Percentiles rank a stretch among this genome's conserved stretches.
Conservation (phyloP, 64 coral and sea anemone genomes). For the Cladopsammia gracilis region DNA sequence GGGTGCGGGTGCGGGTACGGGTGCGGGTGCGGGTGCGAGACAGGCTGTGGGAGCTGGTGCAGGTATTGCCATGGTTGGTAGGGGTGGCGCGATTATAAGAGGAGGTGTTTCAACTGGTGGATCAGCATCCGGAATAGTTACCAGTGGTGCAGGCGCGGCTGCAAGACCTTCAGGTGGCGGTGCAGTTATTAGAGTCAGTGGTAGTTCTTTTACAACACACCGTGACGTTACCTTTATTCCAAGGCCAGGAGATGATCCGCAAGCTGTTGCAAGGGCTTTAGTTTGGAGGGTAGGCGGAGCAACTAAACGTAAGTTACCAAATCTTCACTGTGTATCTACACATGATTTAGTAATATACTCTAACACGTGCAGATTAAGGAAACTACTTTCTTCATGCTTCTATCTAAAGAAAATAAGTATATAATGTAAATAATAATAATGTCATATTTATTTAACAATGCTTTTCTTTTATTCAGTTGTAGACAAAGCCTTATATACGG, state of each 20-base stretch:
- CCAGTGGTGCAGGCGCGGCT: neutral
- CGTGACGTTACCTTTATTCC: conserved; percentile 31
- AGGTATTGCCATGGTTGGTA: neutral
- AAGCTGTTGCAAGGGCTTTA: conserved; percentile 27
- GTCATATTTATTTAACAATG: too few relatives aligned
- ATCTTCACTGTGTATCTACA: too few relatives aligned
- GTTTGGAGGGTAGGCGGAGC: conserved; percentile 50
- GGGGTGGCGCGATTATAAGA: neutral
- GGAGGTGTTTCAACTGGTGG: neutral
- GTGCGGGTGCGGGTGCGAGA: neutral
- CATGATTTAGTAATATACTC: too few relatives aligned
- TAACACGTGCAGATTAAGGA: too few relatives aligned
- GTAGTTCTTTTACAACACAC: neutral
- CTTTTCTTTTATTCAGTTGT: conserved; percentile 58
- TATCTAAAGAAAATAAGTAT: too few relatives aligned
- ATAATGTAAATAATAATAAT: too few relatives aligned
- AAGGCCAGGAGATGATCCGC: conserved; percentile 36
- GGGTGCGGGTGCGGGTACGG: neutral
- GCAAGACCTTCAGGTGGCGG: neutral
- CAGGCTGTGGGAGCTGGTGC: neutral
- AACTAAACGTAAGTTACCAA: conserved; percentile 52
- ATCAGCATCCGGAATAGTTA: neutral
- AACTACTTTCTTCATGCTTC: too few relatives aligned
- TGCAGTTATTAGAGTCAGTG: neutral
- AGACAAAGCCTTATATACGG: conserved; percentile 59